Evolutionary conservation across 2,888 invertebrate genomes (phyloP), one percentile per base, ranked within the genome.

Genomic region (Drosophila eohydei): DNA sequence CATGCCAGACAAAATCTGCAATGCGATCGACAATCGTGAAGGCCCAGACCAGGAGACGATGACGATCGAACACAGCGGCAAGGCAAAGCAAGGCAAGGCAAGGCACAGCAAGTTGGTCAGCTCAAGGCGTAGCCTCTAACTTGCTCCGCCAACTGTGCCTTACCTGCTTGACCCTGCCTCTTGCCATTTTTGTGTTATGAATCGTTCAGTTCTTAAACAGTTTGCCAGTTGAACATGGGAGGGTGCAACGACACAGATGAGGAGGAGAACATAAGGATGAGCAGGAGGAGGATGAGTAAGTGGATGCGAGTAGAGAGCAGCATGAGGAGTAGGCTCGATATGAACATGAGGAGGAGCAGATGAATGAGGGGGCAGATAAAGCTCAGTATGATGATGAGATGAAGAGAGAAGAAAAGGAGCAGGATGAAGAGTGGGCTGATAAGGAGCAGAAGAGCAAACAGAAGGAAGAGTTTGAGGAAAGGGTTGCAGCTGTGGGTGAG

Each of bases 131-230:
- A 70, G 67, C 69, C 73, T 71, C 52, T 51, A 63, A 51, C 34
- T 34, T 51, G 36, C 57, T 26, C 40, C 43, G 28, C 34, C 32
- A 12, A 21, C 38, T 38, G 51, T 30, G 21, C 21, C 16, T 8
- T 12, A 11, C 21, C 21, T 55, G 38, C 40, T 30, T 38, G 38
- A 48, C 46, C 58, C 41, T 69, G 36, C 51, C 55, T 67, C 56
- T 68, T 69, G 70, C 72, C 67, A 82, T 84, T 84, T 71, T 79
- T 81, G 80, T 72, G 66, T 89, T 84, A 89, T 84, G 84, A 89
- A 87, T 84, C 85, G 73, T 66, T 66, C 46, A 72, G 84, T 75
- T 70, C 44, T 81, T 81, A 71, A 83, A 68, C 86, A 85, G 76
- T 71, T 63, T 55, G 68, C 46, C 66, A 48, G 51, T 46, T 34